Evolutionary conservation across 2,113 vertebrate species (phyloP), one percentile per base, ranked within the genome.

Genomic region (Eulemur rufifrons): DNA sequence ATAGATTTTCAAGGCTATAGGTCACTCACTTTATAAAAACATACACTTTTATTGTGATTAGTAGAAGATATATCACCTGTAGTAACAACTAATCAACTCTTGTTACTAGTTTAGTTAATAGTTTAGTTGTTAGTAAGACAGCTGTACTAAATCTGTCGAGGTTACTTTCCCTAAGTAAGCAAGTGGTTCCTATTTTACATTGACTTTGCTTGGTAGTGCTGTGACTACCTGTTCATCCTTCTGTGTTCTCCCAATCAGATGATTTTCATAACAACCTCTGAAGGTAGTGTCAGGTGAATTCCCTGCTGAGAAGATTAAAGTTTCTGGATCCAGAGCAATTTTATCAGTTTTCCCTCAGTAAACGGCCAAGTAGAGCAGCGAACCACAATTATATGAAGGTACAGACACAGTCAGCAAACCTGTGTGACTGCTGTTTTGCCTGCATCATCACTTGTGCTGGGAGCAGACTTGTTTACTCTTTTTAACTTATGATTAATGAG

Each of bases 401-500:
- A 10, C 13, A 42, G 39, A 77, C 37, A 1, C 10, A 11, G 14
- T 85, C n/a, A 64, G 52, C 4, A 56, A 45, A 39, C 5, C 11
- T 11, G 1, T 15, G 1, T 9, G 52, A 42, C 12, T 21, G 13
- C 29, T 81, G 5, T 29, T 25, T 87, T 69, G 13, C 25, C 13
- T 32, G 1, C 29, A 45, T 76, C 21, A 45, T 37, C 64, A 77
- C 39, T 83, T 69, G 29, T 0, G 0, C 17, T 84, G 37, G 50
- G 34, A 82, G n/a, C 80, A 95, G 25, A 64, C 76, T 83, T 92
- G 47, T 56, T 93, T 81, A 91, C 42, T 85, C 83, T 92, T 84
- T 85, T 84, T 68, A 85, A 71, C 50, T 23, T 25, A 47, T 34
- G 56, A 47, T 76, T 92, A 54, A 66, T 76, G 74, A 94, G 74